phyloP scores from a whole-genome alignment of 2,113 vertebrate species.

The Varanus salvator region DNA sequence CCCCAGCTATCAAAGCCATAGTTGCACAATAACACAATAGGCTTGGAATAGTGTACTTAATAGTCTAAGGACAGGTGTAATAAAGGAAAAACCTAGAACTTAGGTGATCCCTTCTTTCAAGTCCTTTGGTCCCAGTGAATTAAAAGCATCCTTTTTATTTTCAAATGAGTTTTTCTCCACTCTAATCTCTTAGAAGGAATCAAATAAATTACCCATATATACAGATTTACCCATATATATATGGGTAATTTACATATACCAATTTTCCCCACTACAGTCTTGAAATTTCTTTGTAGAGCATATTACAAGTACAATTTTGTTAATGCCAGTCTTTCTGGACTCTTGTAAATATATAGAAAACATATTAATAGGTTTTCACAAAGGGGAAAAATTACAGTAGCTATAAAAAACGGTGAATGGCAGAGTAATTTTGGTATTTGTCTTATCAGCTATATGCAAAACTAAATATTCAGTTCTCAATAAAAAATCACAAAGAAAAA shows the following conservation, averaged over 20 bases:
- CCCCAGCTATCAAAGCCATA: conserved; percentile 45
- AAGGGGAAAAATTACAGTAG: neutral
- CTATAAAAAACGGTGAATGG: neutral
- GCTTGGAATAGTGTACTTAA: neutral
- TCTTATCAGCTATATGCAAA: neutral
- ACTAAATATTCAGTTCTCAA: conserved; percentile 15
- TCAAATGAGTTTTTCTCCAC: neutral
- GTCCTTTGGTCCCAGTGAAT: neutral
- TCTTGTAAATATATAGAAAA: neutral
- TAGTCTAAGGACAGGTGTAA: neutral
- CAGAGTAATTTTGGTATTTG: neutral
- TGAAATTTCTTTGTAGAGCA: neutral
- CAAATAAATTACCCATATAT: neutral
- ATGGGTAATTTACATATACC: neutral
- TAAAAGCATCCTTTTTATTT: neutral
- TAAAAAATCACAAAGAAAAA: neutral
- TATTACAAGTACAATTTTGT: neutral
- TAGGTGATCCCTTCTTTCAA: neutral
- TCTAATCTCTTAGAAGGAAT: neutral
- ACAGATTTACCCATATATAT: too few species aligned
- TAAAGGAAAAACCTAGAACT: neutral
- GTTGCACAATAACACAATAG: neutral
- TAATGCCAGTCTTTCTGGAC: neutral
- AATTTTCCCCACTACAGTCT: neutral
- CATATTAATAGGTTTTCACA: neutral